Percentiles rank a stretch among this genome's conserved stretches.
Conservation (phyloP, 1,140 invertebrate species). For the Bombus pascuorum region DNA sequence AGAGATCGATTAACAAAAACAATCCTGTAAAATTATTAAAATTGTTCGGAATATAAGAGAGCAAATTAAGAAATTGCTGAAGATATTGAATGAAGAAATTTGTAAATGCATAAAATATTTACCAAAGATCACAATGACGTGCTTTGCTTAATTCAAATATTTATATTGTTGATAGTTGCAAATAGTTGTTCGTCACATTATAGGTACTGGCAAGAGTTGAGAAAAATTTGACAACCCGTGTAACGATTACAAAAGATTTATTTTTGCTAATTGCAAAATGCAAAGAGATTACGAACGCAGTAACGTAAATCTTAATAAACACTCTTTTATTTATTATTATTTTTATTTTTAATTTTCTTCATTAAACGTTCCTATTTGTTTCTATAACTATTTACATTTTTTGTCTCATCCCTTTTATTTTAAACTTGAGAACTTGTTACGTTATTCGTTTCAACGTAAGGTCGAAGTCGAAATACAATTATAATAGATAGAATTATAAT, state of each 20-base stretch:
- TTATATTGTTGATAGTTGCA: not conserved
- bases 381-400: too few species aligned
- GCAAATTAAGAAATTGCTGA: too few species aligned
- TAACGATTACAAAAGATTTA: slow-evolving; percentile 1
- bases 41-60: too few species aligned
- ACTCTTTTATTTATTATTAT: too few species aligned
- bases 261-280: not conserved
- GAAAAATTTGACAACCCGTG: not conserved
- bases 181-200: not conserved
- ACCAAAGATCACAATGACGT: too few species aligned
- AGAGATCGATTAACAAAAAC: too few species aligned
- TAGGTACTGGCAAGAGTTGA: not conserved
- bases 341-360: too few species aligned
- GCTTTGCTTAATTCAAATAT: not conserved
- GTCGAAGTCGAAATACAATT: not conserved
- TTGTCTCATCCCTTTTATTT: not conserved
- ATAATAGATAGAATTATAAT: too few species aligned
- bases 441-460: not conserved
- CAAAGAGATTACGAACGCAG: not conserved
- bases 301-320: not conserved
- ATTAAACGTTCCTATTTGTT: not conserved
- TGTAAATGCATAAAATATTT: too few species aligned
- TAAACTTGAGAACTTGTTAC: not conserved
- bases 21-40: too few species aligned
- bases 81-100: too few species aligned